Evolutionary conservation across 1,140 invertebrate species (phyloP), one percentile per base, ranked within the genome.

Genomic region (Drosophila arizonae): DNA sequence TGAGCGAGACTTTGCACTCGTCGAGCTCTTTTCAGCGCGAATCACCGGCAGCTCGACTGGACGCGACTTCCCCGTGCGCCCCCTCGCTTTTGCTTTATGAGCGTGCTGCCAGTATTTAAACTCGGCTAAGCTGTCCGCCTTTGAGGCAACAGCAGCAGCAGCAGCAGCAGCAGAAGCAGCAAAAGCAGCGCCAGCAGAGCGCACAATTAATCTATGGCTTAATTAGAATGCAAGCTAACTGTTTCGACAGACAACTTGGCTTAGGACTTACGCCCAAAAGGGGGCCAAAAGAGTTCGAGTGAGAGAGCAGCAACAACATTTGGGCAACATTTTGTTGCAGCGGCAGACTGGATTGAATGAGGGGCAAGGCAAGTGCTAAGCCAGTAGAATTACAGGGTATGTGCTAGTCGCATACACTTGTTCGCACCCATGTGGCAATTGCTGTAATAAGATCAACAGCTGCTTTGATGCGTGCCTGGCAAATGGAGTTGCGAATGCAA

Each of bases 191-290:
- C 72, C 64, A 70, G 70, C 66, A 58, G 64, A 75, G 72, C 64
- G 72, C 67, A 71, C 67, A 75, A 75, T 75, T 75, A 75, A 71
- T 75, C 72, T 65, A 43, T 24, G 57, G 72, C 72, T 70, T 75
- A 75, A 75, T 75, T 75, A 72, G 68, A 75, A 75, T 71, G 72
- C 72, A 55, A 65, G 67, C 64, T 33, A 65, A 75, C 67, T 65
- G 67, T 6, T 39, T 30, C n/a, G 33, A 33, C 26, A 41, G 62
- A 65, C 26, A 30, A 54, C 48, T 33, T 74, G 58, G 33, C 56
- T 55, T 46, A 46, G 11, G 65, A 60, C 60, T 70, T 64, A 54
- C 58, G 30, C 41, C 51, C 30, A 24, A 24, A 24, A 24, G 3
- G 21, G 61, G 30, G 56, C 64, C 6, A 48, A 48, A 11, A 30